These are phyloP conservation scores for Lanius ludovicianus DNA, from an alignment of 2,113 vertebrate species.

Conservation along the genomic window DNA sequence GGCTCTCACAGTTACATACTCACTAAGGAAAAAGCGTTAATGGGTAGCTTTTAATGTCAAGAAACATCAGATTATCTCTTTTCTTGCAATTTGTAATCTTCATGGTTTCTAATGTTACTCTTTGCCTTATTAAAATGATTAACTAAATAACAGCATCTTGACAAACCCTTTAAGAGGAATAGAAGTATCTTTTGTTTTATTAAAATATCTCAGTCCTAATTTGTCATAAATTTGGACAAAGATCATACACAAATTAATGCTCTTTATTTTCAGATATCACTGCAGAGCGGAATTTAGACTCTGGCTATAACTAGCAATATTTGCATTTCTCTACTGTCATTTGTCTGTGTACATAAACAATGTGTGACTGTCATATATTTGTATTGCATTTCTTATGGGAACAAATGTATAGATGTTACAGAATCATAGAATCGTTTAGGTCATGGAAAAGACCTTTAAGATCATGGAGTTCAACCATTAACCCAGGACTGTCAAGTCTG, in stretches of 20 bases:
- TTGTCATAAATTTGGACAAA: conserved; percentile 60
- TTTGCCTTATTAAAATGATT: conserved; percentile 80
- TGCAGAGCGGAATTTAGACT: not conserved
- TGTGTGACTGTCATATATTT: not conserved
- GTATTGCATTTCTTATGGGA: not conserved
- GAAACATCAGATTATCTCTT: conserved; percentile 48
- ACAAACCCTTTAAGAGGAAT: conserved; percentile 63
- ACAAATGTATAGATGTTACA: not conserved
- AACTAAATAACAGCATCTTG: conserved; percentile 69
- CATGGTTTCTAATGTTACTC: conserved; percentile 77
- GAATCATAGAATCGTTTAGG: not conserved
- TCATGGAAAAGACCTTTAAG: not conserved
- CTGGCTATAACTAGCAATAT: not conserved
- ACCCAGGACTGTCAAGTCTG: not conserved
- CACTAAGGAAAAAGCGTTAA: conserved; percentile 44
- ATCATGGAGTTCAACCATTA: not conserved
- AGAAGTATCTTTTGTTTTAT: conserved; percentile 59
- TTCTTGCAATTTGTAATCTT: conserved; percentile 71
- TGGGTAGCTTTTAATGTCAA: conserved; percentile 51
- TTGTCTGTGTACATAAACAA: not conserved
- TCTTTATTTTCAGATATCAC: not conserved
- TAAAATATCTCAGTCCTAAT: conserved; percentile 55
- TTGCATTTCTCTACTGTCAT: not conserved
- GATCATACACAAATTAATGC: not conserved
- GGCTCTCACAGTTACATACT: not conserved